Evolutionary conservation across 2,888 invertebrate genomes (phyloP).

Genomic region (Chloroclystis v-ata): DNA sequence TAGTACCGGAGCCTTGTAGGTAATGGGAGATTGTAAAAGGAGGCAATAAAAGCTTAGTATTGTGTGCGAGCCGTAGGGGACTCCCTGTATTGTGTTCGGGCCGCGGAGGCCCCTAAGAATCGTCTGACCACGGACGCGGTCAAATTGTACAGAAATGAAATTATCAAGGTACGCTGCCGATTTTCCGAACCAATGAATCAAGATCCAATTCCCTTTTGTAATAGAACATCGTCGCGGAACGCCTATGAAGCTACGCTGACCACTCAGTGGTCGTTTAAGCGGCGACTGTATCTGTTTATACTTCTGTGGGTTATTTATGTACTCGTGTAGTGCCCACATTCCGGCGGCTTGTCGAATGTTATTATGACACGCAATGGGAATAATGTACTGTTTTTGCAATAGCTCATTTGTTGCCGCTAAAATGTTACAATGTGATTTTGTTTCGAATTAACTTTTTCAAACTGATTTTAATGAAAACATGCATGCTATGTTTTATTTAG

Average conservation of each 20-base stretch:
- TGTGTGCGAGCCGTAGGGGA: slow-evolving; percentile 74
- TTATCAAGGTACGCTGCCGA: slow-evolving; percentile 79
- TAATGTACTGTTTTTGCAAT: slow-evolving; percentile 40
- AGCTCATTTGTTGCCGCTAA: slow-evolving; percentile 32
- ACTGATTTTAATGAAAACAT: slow-evolving; percentile 13
- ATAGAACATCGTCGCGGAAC: slow-evolving; percentile 77
- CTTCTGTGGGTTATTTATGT: slow-evolving; percentile 38
- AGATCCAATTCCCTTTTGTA: slow-evolving; percentile 79
- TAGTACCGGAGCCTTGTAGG: slow-evolving; percentile 66
- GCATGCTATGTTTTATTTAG: too few species aligned
- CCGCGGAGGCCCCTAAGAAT: slow-evolving; percentile 71
- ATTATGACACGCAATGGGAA: slow-evolving; percentile 45
- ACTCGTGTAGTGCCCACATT: slow-evolving; percentile 39
- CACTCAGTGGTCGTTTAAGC: slow-evolving; percentile 68
- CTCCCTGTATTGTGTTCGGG: slow-evolving; percentile 70
- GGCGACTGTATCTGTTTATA: slow-evolving; percentile 37
- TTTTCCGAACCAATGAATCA: slow-evolving; percentile 79
- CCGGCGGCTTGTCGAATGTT: slow-evolving; percentile 43
- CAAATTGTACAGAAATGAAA: slow-evolving; percentile 79
- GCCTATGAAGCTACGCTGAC: slow-evolving; percentile 70
- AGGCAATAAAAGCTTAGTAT: slow-evolving; percentile 78
- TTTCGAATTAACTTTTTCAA: slow-evolving; percentile 16
- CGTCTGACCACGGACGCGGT: slow-evolving; percentile 76
- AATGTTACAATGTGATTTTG: slow-evolving; percentile 28
- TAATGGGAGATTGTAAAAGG: slow-evolving; percentile 78